Base-by-base conservation (phyloP, 2,113 vertebrate species). In the Pygoscelis antarcticus region DNA sequence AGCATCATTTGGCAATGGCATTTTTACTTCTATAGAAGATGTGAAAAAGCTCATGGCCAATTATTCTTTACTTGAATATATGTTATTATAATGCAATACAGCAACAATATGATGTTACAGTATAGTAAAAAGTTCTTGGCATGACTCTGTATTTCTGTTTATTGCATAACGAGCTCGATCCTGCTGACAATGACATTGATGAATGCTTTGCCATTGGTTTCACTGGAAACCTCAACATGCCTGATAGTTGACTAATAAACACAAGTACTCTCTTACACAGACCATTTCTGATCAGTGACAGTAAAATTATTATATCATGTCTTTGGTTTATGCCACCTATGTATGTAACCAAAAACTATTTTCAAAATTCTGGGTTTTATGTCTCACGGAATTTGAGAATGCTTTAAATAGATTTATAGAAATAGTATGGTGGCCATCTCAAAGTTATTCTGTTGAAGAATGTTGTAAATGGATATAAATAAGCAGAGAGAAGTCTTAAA, bases 1-100 rank as follows among this genome's bases (percentile, higher is more conserved):
- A 89, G 58, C 0, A 0, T 57, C 17, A 76, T 64, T 87, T 95
- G 81, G 61, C 75, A 87, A 79, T 19, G 16, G 27, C 22, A 49
- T 90, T 90, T 91, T 87, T 89, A 62, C 46, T 95, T 80, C 68
- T 82, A 89, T 19, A 78, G 76, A 94, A 94, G 44, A 83, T 51
- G 54, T 58, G 77, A 74, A 93, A 94, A 87, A 95, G 21, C n/a
- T 80, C n/a, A 70, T 3, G 54, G 64, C 4, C 12, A 87, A 85
- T 90, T 62, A 79, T 38, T 83, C 66, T 78, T 80, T 80, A 62
- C 46, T 40, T 40, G 36, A 80, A 54, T 93, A 11, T 9, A 57
- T 46, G 40, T 46, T 76, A 72, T 60, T 75, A 87, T 54, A 93
- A 80, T 66, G 54, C 44, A 79, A 58, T 27, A 69, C 32, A 94